phyloP scores from a whole-genome alignment of 2,797 vertebrate genomes.

The Amphiprion clarkii region DNA sequence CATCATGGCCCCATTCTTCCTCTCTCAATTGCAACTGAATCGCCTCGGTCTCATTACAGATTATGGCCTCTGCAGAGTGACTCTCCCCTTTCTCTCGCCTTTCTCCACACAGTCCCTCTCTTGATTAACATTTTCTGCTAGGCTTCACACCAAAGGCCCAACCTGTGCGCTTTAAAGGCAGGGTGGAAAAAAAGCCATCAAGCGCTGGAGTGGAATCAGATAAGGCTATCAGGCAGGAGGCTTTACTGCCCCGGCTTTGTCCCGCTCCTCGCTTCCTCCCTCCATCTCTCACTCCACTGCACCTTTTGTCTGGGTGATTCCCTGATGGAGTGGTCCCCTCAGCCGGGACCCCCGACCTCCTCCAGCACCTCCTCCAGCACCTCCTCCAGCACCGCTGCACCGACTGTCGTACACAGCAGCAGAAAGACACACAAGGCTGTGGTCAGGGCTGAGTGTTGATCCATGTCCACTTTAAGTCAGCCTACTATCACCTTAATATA shows the following conservation, averaged over 20 bases:
- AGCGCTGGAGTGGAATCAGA: constrained; percentile 91
- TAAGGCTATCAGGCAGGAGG: constrained; percentile 90
- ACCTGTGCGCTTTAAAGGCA: constrained; percentile 87
- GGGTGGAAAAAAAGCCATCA: constrained; percentile 79
- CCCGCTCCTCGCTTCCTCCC: constrained; percentile 86
- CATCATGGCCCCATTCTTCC: constrained; percentile 78
- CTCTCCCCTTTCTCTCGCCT: constrained; percentile 76
- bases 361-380: too few relatives aligned
- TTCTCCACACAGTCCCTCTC: constrained; percentile 76
- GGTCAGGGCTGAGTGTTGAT: constrained; percentile 33
- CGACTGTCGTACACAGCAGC: constrained; percentile 14
- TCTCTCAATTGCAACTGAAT: constrained; percentile 83
- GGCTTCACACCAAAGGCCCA: constrained; percentile 87
- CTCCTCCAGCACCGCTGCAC: neutral
- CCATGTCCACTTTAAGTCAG: neutral
- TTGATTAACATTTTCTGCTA: constrained; percentile 91
- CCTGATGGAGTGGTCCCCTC: constrained; percentile 83
- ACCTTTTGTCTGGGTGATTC: constrained; percentile 95
- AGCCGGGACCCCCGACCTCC: constrained; percentile 82
- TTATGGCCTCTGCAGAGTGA: constrained; percentile 77
- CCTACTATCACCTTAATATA: too few relatives aligned
- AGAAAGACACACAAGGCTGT: constrained; percentile 7
- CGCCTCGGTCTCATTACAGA: constrained; percentile 82
- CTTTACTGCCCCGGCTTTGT: constrained; percentile 91
- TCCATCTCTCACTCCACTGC: constrained; percentile 96